Evolutionary conservation across 2,888 invertebrate species (phyloP).

Genomic region (Agriopis leucophaearia): DNA sequence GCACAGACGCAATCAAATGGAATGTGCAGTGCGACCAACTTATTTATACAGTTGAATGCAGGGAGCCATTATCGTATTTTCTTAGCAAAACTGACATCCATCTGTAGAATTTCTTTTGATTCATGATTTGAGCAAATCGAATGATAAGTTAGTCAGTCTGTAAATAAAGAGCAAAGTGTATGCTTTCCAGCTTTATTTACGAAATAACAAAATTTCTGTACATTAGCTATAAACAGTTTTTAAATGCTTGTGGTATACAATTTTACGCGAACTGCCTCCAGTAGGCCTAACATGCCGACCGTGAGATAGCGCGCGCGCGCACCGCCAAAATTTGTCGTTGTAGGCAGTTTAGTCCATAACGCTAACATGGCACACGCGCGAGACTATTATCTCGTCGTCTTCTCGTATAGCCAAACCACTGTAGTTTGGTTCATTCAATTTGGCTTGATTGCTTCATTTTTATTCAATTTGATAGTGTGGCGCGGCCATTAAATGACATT

Average conservation of each 20-base stretch:
- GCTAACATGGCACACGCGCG: no score
- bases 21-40: background rate
- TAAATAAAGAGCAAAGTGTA: background rate
- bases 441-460: no score
- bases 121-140: background rate
- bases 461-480: no score
- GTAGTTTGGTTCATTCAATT: no score
- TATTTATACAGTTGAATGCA: background rate
- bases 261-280: background rate
- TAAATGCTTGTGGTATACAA: background rate
- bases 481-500: no score
- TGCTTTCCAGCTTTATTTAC: background rate
- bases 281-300: background rate
- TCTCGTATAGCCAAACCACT: no score
- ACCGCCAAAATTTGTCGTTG: no score
- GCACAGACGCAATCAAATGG: conserved; percentile 66
- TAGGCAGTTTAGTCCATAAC: no score
- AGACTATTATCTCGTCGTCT: no score
- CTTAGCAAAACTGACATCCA: background rate
- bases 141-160: background rate
- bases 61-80: background rate
- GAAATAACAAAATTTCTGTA: background rate
- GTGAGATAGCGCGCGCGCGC: no score
- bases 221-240: background rate
- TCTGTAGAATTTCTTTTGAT: background rate